These are phyloP conservation scores for Nipponia nippon DNA, from an alignment of 2,113 vertebrate genomes.

Conservation along the genomic window DNA sequence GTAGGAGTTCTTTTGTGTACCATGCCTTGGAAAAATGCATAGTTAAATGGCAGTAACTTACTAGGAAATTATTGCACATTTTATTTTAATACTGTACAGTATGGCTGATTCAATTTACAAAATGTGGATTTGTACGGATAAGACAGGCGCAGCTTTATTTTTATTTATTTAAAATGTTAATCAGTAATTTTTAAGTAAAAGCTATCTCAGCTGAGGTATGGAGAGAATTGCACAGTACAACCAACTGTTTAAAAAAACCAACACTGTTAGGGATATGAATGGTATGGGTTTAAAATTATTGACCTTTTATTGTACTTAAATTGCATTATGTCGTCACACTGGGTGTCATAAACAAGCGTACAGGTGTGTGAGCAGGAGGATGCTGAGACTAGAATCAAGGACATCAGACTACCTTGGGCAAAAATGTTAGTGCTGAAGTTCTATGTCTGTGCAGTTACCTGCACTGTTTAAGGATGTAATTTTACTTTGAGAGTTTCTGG, in stretches of 20 bases:
- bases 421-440: background rate
- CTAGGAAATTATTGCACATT: background rate
- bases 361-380: background rate
- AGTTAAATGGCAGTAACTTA: background rate
- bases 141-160: background rate
- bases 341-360: background rate
- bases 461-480: background rate
- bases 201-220: background rate
- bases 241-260: background rate
- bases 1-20: background rate
- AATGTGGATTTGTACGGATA: background rate
- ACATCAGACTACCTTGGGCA: background rate
- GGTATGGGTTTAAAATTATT: background rate
- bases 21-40: background rate
- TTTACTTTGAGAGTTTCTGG: background rate
- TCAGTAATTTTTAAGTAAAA: background rate
- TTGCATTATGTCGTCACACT: background rate
- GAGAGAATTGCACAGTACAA: background rate
- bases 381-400: background rate
- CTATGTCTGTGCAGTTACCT: fast-evolving
- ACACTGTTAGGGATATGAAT: fast-evolving
- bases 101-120: background rate
- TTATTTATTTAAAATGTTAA: background rate
- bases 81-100: background rate
- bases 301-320: background rate